Base-by-base conservation (phyloP, 2,888 invertebrate genomes). In the Rambutsinella grinnellia region DNA sequence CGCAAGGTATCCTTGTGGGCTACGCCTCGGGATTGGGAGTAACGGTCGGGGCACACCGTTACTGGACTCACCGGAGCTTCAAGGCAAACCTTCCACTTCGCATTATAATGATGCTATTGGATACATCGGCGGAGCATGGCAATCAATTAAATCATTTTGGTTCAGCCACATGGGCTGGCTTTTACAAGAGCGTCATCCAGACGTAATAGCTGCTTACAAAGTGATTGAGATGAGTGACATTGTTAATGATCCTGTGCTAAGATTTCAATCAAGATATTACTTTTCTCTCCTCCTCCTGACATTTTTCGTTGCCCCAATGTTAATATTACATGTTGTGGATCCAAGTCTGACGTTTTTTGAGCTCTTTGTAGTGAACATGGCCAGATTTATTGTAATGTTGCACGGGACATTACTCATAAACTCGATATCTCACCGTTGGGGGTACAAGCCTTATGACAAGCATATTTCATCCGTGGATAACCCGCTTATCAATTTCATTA, bases 111-210 rank as follows among this genome's bases (percentile, higher is more conserved):
- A 49, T 49, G 49, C 5, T 5, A 15, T 17, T 49, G 49, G n/a
- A 49, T 6, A 49, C 49, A 49, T 6, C 19, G 10, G 19, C 8
- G 5, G 10, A 6, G 5, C 49, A 49, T 5, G 13, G 19, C 96
- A 96, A 86, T 94, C 96, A 1, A 94, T 89, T 63, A 90, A 96
- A 26, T 97, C 97, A 15, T 96, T 98, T 89, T 97, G 97, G 90
- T 98, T 97, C 88, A 91, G 97, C 0, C 97, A 98, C 87, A 90
- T 97, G 83, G 97, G 98, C 78, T 98, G 98, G 98, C 89, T 97
- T 79, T 88, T 97, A 67, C 93, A 93, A 84, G 91, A 92, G 84
- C 97, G 97, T 86, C 97, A 97, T 86, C 95, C 95, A 0, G 93
- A 95, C 80, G 93, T 97, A 49, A 93, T 91, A 85, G 89, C 88